Evolutionary conservation across 64 coral and sea anemone genomes (phyloP).

Genomic region (Stichodactyla mertensii): DNA sequence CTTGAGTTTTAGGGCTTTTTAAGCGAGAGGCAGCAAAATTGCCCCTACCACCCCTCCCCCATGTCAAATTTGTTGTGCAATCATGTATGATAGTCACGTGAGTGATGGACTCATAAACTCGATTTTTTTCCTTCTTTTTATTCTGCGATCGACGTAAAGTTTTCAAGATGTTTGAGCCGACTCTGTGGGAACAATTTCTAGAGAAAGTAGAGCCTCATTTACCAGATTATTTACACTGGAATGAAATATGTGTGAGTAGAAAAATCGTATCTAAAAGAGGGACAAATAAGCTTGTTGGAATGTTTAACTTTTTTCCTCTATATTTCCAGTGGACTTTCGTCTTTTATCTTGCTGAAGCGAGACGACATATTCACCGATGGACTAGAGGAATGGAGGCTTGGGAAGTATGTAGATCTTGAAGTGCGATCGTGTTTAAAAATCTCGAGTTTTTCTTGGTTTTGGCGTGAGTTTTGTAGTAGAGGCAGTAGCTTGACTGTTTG

Average conservation of each 20-base stretch:
- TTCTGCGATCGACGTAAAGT: neutral
- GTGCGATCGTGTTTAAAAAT: neutral
- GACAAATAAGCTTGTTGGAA: neutral
- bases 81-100: conserved; percentile 31
- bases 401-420: conserved; percentile 48
- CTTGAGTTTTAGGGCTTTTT: too few relatives aligned
- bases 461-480: neutral
- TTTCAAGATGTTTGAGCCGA: conserved; percentile 41
- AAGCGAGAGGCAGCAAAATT: neutral
- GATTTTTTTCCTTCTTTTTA: neutral
- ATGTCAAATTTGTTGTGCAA: neutral
- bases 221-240: conserved; percentile 97
- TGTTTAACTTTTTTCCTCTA: neutral
- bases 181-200: conserved; percentile 82
- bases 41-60: neutral
- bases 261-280: neutral
- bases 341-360: conserved; percentile 86
- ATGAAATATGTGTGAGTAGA: conserved; percentile 95
- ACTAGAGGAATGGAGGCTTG: conserved; percentile 93
- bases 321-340: conserved; percentile 89
- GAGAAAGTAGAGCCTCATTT: conserved; percentile 88
- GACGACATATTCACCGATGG: conserved; percentile 96
- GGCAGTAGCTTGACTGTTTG: neutral
- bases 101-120: neutral
- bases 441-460: neutral